Evolutionary conservation across 2,888 invertebrate genomes (phyloP).

Genomic region (Ormyrus rosae): DNA sequence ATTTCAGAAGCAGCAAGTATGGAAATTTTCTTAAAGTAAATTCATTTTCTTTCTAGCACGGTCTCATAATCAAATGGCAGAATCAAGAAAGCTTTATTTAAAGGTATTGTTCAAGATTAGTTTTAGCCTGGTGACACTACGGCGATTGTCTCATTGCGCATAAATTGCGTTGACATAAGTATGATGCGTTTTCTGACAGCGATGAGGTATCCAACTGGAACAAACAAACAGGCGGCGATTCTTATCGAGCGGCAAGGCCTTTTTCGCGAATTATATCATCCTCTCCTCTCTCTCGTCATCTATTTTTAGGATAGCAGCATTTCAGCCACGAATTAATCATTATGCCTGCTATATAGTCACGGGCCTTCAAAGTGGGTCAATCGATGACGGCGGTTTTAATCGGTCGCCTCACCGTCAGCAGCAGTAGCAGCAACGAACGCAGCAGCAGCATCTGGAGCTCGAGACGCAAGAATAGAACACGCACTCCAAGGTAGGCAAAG

Average conservation of each 20-base stretch:
- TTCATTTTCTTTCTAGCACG: too few species aligned
- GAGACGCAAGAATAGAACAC: slow-evolving; percentile 37
- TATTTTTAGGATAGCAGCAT: slow-evolving; percentile 21
- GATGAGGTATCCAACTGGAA: too few species aligned
- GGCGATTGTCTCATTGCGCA: not conserved
- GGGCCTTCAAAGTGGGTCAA: slow-evolving; percentile 60
- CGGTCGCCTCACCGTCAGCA: slow-evolving; percentile 39
- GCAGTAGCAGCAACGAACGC: too few species aligned
- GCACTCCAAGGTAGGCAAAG: slow-evolving; percentile 49
- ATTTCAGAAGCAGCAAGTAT: too few species aligned
- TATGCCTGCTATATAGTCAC: slow-evolving; percentile 33
- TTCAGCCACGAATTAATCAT: slow-evolving; percentile 52
- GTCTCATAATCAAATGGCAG: too few species aligned
- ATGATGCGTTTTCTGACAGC: too few species aligned
- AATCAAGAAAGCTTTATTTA: too few species aligned
- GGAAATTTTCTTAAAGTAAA: too few species aligned
- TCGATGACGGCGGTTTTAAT: slow-evolving; percentile 54
- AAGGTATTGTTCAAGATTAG: too few species aligned
- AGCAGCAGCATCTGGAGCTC: slow-evolving; percentile 46
- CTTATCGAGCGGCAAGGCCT: not conserved
- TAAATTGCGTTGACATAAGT: not conserved
- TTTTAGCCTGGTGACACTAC: too few species aligned
- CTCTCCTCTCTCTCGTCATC: not conserved
- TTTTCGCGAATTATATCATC: not conserved
- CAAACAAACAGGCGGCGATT: too few species aligned